Base-by-base conservation (phyloP, 2,113 vertebrate genomes). In the Mesocricetus auratus region DNA sequence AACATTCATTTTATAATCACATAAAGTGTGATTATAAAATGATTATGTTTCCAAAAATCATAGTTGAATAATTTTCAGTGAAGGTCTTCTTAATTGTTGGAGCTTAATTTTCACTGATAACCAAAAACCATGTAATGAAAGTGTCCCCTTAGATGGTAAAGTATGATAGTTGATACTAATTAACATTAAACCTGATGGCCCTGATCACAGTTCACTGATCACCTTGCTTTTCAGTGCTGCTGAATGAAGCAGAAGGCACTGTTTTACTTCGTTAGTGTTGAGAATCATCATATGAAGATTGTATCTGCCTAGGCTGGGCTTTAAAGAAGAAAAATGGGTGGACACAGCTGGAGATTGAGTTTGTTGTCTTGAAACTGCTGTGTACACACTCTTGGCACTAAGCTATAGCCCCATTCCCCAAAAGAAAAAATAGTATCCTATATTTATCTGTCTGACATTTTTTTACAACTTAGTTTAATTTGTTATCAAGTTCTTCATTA, bases 91-190 rank as follows among this genome's bases (percentile, higher is more conserved):
- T 29, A 90, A 19, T 21, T 83, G 87, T 93, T 69, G n/a, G 31
- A 83, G 77, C 53, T 21, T 66, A 64, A 47, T 91, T 96, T 95
- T 94, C 13, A 56, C 31, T 92, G 50, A 42, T 79, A 94, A 91
- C 36, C 33, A 82, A 79, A 90, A 69, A 22, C 11, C 22, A n/a
- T 58, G 1, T 95, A 56, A 47, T 94, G 69, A 19, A 82, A 90
- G 24, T 90, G 4, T 91, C 26, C 26, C 9, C 2, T 33, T 12
- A 45, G 60, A 86, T 93, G 21, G 0, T 73, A 78, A 91, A 7
- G 15, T 53, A 16, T 5, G 81, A 60, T 89, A 45, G 2, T 53
- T 79, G 45, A 36, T 82, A 45, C 31, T 88, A 82, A 62, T 90
- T 45, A 92, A 22, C 78, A 86, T 88, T 82, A 86, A 94, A 64